Evolutionary conservation across 2,113 vertebrate species (phyloP).

Genomic region (Pterocles burchelli): DNA sequence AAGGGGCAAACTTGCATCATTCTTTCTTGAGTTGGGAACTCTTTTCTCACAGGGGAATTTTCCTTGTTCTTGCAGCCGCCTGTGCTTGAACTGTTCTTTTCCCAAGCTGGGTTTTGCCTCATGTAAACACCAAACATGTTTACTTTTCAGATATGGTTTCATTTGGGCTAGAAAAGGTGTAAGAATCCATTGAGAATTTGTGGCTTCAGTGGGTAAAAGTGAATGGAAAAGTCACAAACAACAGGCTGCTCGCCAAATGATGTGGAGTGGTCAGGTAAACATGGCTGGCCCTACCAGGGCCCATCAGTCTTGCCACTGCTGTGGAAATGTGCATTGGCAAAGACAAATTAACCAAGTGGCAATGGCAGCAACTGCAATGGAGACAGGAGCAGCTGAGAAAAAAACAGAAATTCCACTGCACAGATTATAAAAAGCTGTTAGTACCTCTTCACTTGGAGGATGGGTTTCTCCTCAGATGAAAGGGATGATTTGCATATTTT

Average conservation of each 20-base stretch:
- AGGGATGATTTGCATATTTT: background rate
- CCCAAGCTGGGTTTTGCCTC: conserved; percentile 43
- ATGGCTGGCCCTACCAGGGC: background rate
- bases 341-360: conserved; percentile 1
- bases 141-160: conserved; percentile 42
- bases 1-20: conserved; percentile 55
- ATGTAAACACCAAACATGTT: conserved; percentile 45
- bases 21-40: conserved; percentile 31
- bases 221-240: background rate
- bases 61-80: background rate
- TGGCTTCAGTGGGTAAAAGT: conserved; percentile 38
- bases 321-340: conserved; percentile 7
- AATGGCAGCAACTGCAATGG: background rate
- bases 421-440: background rate
- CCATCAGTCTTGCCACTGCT: background rate
- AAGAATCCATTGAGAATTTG: conserved; percentile 39
- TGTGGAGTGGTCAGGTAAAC: background rate
- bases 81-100: conserved; percentile 12
- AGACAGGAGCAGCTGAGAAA: background rate
- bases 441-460: background rate
- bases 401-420: background rate
- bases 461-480: background rate
- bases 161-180: background rate
- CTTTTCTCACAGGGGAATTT: conserved; percentile 48
- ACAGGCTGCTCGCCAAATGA: background rate